A percentile compares a stretch with the other conserved stretches of the same genome.
Evolutionary conservation across 2,888 invertebrate genomes (phyloP).

Genomic region (Electrophaes corylata): DNA sequence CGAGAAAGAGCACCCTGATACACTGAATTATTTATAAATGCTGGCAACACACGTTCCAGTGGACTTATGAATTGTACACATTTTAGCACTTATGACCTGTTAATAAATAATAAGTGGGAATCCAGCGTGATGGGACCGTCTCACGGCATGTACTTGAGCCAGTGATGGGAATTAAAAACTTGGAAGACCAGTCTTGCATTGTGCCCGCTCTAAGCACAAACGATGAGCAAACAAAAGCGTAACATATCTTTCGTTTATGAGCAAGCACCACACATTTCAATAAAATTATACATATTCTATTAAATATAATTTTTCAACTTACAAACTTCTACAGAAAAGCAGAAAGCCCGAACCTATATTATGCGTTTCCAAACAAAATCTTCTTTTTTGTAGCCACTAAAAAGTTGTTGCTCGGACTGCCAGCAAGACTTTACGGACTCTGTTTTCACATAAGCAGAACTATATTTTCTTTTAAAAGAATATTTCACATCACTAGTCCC

Average conservation of each 20-base stretch:
- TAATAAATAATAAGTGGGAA: slow-evolving; percentile 79
- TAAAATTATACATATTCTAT: neutral
- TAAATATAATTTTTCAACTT: neutral
- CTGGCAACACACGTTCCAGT: slow-evolving; percentile 62
- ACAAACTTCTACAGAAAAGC: neutral
- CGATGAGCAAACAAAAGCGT: too few relatives aligned
- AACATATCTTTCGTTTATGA: neutral
- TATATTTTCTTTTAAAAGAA: neutral
- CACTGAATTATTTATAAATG: slow-evolving; percentile 74
- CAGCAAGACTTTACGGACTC: neutral
- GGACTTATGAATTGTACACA: slow-evolving; percentile 79
- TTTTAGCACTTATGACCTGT: slow-evolving; percentile 81
- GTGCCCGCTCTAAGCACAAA: neutral
- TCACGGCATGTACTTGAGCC: slow-evolving; percentile 56
- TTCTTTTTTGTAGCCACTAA: neutral
- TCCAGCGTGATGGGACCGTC: slow-evolving; percentile 63
- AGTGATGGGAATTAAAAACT: slow-evolving; percentile 10
- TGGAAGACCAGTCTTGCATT: neutral
- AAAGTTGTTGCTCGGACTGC: neutral
- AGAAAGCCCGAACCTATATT: neutral
- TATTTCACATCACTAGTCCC: slow-evolving; percentile 16
- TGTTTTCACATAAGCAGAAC: neutral
- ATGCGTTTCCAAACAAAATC: neutral
- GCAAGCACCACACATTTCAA: neutral
- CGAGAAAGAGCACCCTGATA: slow-evolving; percentile 33